Evolutionary conservation across 2,888 invertebrate species (phyloP), one percentile per base, ranked within the genome.

Genomic region (Caenorhabditis virilis): DNA sequence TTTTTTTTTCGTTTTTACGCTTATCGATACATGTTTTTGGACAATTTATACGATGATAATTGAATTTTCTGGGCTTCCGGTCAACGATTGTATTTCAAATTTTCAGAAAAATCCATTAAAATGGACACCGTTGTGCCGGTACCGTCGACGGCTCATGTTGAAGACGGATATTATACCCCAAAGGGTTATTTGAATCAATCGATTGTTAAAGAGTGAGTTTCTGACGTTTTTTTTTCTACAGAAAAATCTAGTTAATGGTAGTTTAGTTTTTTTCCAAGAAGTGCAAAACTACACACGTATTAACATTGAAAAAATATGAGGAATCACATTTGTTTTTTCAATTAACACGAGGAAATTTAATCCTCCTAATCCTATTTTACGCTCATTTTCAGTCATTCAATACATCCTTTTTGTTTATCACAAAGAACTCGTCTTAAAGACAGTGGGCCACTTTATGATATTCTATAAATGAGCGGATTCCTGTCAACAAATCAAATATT

Each of bases 71-170:
- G 4, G 36, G 6, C 9, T 36, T 9, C 3, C 36, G 13, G 13
- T 4, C 36, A 36, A 36, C 4, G 16, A 36, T 36, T 16, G 4
- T 20, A 16, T 20, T 20, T n/a, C 4, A 3, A 7, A 20, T 18
- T 38, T 38, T 38, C 20, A 20, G 5, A n/a, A 2, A 5, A 6
- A 18, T 18, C 3, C 16, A 38, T n/a, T 25, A 46, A 27, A 23
- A 62, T 62, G 62, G 62, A 62, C 25, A 57, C 62, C 33, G 53
- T 62, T 13, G 56, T 62, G 11, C 62, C 62, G 11, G 38, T 56
- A 23, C 45, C 56, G 20, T 48, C 47, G 9, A 30, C 13, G n/a
- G 13, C n/a, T 15, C 2, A 6, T 25, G n/a, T 30, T 18, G 47
- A 47, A 25, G 20, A 16, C 4, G 64, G 64, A 23, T 64, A 64